phyloP scores from a whole-genome alignment of 2,888 invertebrate genomes.

The Pristionchus maxplancki region DNA sequence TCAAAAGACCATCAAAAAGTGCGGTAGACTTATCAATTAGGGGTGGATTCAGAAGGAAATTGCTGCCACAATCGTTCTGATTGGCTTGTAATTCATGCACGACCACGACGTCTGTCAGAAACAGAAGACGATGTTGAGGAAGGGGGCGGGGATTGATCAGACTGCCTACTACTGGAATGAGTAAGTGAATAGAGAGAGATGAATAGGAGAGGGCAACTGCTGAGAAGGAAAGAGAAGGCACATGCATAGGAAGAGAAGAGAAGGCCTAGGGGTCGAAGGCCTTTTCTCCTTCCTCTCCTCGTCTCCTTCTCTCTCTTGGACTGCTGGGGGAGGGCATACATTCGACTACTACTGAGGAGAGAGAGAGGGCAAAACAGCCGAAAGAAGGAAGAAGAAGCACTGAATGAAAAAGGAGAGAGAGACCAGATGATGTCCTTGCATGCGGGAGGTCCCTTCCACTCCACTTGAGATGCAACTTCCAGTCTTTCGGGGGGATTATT shows the following conservation, averaged over 20 bases:
- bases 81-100: neutral
- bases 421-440: neutral
- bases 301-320: slow-evolving; percentile 10
- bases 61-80: neutral
- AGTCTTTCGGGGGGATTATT: neutral
- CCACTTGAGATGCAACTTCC: neutral
- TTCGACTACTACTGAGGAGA: slow-evolving; percentile 33
- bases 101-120: neutral
- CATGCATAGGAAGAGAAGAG: slow-evolving; percentile 4
- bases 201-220: neutral
- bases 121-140: neutral
- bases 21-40: neutral
- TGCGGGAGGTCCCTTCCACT: neutral
- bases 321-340: slow-evolving; percentile 26
- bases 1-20: neutral
- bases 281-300: neutral
- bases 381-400: slow-evolving; percentile 9
- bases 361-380: slow-evolving; percentile 23
- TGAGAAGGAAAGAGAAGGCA: neutral
- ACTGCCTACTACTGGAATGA: slow-evolving; percentile 19
- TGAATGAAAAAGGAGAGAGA: slow-evolving; percentile 43
- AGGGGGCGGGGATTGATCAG: neutral
- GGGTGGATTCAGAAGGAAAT: neutral
- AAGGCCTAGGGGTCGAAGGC: slow-evolving; percentile 39
- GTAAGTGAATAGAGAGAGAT: too few species aligned